Evolutionary conservation across 92 coral and sea anemone genomes (phyloP), one percentile per base, ranked within the genome.

Genomic region (Siderastrea siderea): DNA sequence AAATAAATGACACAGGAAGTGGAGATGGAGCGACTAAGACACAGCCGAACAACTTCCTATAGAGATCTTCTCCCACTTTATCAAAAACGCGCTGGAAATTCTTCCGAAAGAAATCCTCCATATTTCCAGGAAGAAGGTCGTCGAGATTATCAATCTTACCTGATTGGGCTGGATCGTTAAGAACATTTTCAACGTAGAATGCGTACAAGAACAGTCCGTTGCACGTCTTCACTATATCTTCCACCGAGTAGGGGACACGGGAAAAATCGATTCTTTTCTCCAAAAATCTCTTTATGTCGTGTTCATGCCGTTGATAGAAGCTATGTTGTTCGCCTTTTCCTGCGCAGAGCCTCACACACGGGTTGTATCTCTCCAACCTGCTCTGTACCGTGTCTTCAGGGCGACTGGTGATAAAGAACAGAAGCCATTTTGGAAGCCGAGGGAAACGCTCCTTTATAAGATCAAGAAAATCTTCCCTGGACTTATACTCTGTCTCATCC

Each of bases 391-490:
- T 61, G 48, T 76, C 83, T 53, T 77, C 89, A 17, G 89, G 89
- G 58, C 90, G 79, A 73, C 90, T 80, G 68, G 88, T 90, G 71
- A 90, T 80, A 73, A 90, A 90, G 45, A 90, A 90, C 62, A 85
- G 84, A 66, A 90, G 75, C 93, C 93, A 90, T 8, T 86, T 46
- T 1, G 93, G 93, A 51, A 90, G 93, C 38, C 9, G 49, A 44
- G 87, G 90, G 43, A 90, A 86, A 17, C 75, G 65, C 7, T 66
- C 38, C 65, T 5, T 64, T 0, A 90, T 79, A 66, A 90, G 81
- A 51, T 86, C 75, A 59, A 90, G 89, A 44, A 89, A 69, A 48
- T 84, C 93, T 45, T 85, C 59, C 68, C 83, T 72, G 59, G 74
- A 73, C 82, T 57, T 72, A 44, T 84, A 71, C 50, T 85, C 85